phyloP scores from a whole-genome alignment of 2,888 invertebrate species.

The Apodemia mormo region DNA sequence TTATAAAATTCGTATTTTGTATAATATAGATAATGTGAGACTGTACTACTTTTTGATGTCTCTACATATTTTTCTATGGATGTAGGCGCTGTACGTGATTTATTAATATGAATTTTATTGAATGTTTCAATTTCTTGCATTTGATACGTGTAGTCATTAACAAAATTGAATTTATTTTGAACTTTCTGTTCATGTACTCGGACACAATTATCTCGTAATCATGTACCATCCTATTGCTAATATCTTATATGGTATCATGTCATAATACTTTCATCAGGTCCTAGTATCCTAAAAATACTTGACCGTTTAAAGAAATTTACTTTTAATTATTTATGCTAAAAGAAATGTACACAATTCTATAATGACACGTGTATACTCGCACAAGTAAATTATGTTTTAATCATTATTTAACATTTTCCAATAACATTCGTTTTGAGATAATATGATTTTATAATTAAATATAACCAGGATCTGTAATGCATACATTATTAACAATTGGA shows the following conservation, averaged over 20 bases:
- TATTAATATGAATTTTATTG: background rate
- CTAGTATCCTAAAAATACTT: background rate
- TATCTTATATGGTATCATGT: too few relatives aligned
- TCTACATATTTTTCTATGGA: slow-evolving; percentile 51
- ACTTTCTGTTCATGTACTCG: too few relatives aligned
- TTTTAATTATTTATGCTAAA: background rate
- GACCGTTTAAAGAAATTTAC: background rate
- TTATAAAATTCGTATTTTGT: slow-evolving; percentile 36
- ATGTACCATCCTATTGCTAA: too few relatives aligned
- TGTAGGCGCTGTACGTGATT: slow-evolving; percentile 29
- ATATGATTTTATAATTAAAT: background rate
- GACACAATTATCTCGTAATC: too few relatives aligned
- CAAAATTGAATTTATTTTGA: too few relatives aligned
- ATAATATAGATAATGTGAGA: slow-evolving; percentile 39
- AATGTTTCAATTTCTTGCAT: too few relatives aligned
- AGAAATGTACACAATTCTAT: background rate
- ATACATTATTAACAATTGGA: slow-evolving; percentile 36
- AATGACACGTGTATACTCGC: background rate
- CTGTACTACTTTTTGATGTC: slow-evolving; percentile 63
- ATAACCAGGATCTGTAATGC: background rate
- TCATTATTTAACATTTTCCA: background rate
- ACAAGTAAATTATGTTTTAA: background rate
- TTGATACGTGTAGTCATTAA: too few relatives aligned
- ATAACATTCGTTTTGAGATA: background rate
- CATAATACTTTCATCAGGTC: background rate